Conservation (phyloP, 37 sponge, comb jelly and placozoan species). For the Ianthella basta region DNA sequence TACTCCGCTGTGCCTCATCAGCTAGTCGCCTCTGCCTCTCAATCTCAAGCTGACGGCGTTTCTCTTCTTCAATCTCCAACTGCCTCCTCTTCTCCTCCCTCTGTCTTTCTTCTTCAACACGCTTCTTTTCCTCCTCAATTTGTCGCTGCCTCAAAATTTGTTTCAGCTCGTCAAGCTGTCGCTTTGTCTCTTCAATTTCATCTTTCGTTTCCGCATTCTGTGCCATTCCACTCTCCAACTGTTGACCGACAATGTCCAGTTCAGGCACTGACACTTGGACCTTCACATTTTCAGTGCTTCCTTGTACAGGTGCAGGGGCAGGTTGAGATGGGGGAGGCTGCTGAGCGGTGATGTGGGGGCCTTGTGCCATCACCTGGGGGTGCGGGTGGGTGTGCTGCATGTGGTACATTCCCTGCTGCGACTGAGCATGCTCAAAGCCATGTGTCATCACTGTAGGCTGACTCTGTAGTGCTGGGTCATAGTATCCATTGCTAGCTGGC, state of each 20-base stretch:
- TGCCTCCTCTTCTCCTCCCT: not conserved
- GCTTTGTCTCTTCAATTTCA: conserved; percentile 6
- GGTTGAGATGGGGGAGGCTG: not conserved
- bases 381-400: not conserved
- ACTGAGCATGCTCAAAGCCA: not conserved
- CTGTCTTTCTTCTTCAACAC: conserved; percentile 15
- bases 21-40: not conserved
- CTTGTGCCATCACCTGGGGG: not conserved
- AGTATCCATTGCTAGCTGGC: too few species aligned
- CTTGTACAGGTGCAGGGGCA: not conserved
- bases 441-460: too few species aligned
- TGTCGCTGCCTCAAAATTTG: not conserved
- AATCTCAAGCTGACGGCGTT: not conserved
- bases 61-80: conserved; percentile 13
- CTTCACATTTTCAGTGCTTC: too few species aligned
- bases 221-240: conserved; percentile 6
- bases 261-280: not conserved
- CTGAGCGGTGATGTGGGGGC: not conserved
- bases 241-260: not conserved
- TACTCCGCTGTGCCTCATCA: not conserved
- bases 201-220: not conserved
- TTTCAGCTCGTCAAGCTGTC: conserved; percentile 24
- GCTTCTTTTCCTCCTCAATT: not conserved
- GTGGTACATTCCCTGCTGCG: not conserved
- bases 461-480: too few species aligned